Base-by-base conservation (phyloP, 2,888 invertebrate species). In the Harpalus rufipes region DNA sequence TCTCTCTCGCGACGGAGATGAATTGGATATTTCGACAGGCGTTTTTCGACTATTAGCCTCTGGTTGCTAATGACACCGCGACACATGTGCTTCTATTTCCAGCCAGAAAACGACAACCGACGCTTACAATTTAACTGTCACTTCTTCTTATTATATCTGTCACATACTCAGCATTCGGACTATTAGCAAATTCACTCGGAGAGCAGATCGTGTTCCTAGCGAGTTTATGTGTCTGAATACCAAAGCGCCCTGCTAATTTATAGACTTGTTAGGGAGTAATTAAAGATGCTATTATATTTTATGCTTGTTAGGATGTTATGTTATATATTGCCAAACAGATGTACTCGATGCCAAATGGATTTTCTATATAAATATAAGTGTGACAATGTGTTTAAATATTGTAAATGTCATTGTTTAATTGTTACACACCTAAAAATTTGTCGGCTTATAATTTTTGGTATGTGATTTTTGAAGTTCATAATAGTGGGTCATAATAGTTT, bases 21-120 rank as follows among this genome's bases (percentile, higher is more conserved):
- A 91, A 91, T 91, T 90, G 89, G 91, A 91, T 91, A n/a, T 91
- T 91, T 91, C 91, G 91, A 91, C 91, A 88, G 88, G 89, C 78
- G 88, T 89, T 89, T 89, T 89, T 89, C 86, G 89, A 89, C 91
- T 90, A 91, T 91, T 91, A 91, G 90, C 90, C 10, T 51, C 10
- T 12, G 44, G 44, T 51, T 59, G 21, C 39, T 80, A 56, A 51
- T 44, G 76, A 74, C 32, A 12, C 0, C 10, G 10, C 63, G 18
- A 85, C 88, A 88, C 88, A 88, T 89, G 88, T 88, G 88, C 85
- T 85, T 85, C 32, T 81, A 63, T 63, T 44, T 59, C 14, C 14
- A 65, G 12, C 61, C 32, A 68, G 56, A 56, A 68, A 68, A 68
- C 21, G 41, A 32, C 32, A 6, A 41, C n/a, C 4, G 32, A 76